Evolutionary conservation across 2,888 invertebrate species (phyloP).

Genomic region (Geophilus truncorum): DNA sequence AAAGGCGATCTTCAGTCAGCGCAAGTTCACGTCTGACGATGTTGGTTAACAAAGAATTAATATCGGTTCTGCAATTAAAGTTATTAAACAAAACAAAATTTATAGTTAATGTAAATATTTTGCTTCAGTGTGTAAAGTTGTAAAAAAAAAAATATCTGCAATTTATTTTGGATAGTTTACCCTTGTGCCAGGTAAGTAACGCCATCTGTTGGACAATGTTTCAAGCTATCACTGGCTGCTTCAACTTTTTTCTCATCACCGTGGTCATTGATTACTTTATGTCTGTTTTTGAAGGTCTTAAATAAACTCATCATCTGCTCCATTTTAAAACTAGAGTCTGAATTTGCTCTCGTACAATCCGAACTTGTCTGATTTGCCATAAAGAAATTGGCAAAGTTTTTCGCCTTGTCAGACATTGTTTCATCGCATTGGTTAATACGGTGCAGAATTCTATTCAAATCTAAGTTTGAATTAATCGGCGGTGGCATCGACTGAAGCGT

Average conservation of each 20-base stretch:
- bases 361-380: not conserved
- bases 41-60: not conserved
- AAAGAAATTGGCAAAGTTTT: not conserved
- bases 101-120: too few relatives aligned
- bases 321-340: not conserved
- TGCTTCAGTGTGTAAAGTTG: too few relatives aligned
- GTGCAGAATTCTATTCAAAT: not conserved
- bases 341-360: not conserved
- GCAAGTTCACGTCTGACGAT: not conserved
- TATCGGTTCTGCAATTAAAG: too few relatives aligned
- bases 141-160: too few relatives aligned
- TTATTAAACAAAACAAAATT: too few relatives aligned
- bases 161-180: too few relatives aligned
- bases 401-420: not conserved
- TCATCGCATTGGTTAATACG: not conserved
- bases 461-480: not conserved
- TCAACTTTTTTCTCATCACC: too few relatives aligned
- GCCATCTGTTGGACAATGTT: not conserved
- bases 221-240: not conserved
- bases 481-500: not conserved
- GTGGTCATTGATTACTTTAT: too few relatives aligned
- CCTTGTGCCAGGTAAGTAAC: not conserved
- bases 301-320: not conserved
- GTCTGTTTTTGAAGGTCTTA: not conserved
- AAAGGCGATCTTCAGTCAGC: not conserved